Conservation (phyloP, 2,888 invertebrate genomes). For the Stenurella melanura region DNA sequence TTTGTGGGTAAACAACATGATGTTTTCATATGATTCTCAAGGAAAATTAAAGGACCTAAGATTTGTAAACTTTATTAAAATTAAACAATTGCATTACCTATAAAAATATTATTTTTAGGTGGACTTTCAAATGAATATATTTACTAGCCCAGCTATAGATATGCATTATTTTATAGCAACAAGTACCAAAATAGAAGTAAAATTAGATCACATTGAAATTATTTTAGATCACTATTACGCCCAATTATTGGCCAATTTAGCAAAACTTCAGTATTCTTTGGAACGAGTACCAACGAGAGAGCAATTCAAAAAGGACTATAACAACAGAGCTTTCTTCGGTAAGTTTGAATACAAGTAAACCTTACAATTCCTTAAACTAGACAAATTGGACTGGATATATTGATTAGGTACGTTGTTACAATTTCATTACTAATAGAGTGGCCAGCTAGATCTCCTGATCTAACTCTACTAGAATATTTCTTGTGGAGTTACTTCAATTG, state of each 20-base stretch:
- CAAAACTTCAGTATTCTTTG: conserved; percentile 64
- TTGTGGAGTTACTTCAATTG: no score
- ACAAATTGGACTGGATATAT: no score
- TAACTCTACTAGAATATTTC: no score
- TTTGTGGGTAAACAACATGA: conserved; percentile 75
- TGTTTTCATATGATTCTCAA: conserved; percentile 73
- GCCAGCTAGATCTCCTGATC: no score
- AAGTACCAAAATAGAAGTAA: conserved; percentile 67
- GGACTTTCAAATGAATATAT: conserved; percentile 73
- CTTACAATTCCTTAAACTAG: no score
- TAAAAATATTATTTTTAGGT: conserved; percentile 68
- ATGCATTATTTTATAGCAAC: conserved; percentile 73
- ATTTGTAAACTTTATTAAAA: conserved; percentile 32
- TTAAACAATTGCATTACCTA: no score
- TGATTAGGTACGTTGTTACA: no score
- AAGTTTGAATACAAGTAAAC: conserved; percentile 21
- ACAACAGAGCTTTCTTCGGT: conserved; percentile 67
- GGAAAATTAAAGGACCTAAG: conserved; percentile 69
- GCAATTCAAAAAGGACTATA: conserved; percentile 65
- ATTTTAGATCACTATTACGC: conserved; percentile 67
- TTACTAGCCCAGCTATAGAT: conserved; percentile 72
- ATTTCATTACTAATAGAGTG: no score
- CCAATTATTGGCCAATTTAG: conserved; percentile 62
- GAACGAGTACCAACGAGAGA: conserved; percentile 66
- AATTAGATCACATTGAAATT: conserved; percentile 62